These are phyloP conservation scores for Xylocopa sonorina DNA, from an alignment of 1,140 invertebrate genomes.

Conservation along the genomic window DNA sequence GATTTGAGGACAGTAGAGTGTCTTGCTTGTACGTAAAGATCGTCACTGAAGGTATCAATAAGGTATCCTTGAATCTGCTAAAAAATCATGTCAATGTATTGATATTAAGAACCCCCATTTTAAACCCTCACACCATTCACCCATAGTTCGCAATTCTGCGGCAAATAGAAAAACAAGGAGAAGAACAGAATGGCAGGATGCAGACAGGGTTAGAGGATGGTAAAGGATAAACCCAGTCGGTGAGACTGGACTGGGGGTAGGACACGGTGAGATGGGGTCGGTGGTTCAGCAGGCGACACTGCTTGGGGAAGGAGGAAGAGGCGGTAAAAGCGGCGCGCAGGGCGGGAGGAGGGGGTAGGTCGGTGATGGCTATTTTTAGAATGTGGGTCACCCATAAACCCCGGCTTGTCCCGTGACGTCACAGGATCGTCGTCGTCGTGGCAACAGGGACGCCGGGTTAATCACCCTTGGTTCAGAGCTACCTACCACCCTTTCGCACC, in stretches of 20 bases:
- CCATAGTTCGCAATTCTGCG: slow-evolving; percentile 5
- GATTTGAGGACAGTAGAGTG: too few relatives aligned
- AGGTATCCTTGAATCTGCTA: too few relatives aligned
- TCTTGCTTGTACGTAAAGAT: too few relatives aligned
- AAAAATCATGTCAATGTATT: too few relatives aligned
- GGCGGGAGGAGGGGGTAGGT: slow-evolving; percentile 52
- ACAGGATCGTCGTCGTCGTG: slow-evolving; percentile 77
- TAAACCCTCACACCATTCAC: neutral
- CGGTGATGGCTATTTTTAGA: slow-evolving; percentile 74
- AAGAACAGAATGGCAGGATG: slow-evolving; percentile 1
- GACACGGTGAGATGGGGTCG: neutral
- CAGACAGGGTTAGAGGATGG: neutral
- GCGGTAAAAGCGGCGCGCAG: slow-evolving; percentile 44
- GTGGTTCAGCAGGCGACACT: slow-evolving; percentile 29
- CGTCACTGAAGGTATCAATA: too few relatives aligned
- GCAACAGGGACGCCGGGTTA: slow-evolving; percentile 75
- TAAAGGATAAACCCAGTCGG: slow-evolving; percentile 43
- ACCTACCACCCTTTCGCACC: neutral
- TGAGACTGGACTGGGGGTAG: neutral
- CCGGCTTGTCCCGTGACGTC: slow-evolving; percentile 79
- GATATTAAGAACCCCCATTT: neutral
- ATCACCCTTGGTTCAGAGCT: slow-evolving; percentile 60
- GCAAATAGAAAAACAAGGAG: slow-evolving; percentile 12
- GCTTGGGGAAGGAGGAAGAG: slow-evolving; percentile 27
- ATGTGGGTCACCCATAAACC: slow-evolving; percentile 77